Evolutionary conservation across 92 coral and sea anemone genomes (phyloP).

Genomic region (Paragorgia papillata): DNA sequence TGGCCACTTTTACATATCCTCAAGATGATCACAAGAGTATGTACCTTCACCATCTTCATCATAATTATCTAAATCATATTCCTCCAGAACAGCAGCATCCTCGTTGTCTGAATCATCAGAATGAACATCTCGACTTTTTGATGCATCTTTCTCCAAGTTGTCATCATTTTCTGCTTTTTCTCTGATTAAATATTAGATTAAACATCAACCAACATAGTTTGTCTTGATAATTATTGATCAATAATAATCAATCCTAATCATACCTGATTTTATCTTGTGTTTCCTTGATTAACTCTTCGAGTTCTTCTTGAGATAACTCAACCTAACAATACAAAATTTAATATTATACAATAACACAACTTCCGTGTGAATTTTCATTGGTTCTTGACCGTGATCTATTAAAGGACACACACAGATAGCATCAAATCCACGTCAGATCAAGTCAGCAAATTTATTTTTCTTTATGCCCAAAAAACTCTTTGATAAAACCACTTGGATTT

Average conservation of each 20-base stretch:
- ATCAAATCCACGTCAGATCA: no score
- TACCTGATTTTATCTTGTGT: constrained; percentile 85
- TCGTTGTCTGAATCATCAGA: constrained; percentile 25
- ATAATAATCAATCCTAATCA: neutral
- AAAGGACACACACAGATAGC: no score
- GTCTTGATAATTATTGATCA: neutral
- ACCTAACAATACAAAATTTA: constrained; percentile 60
- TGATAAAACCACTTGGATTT: no score
- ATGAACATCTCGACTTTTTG: neutral
- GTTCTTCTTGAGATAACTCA: constrained; percentile 83
- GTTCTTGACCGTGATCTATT: no score
- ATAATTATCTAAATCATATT: constrained; percentile 86
- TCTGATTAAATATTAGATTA: constrained; percentile 6
- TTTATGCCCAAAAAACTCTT: neutral
- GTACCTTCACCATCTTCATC: constrained; percentile 84
- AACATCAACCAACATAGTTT: no score
- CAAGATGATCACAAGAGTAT: no score
- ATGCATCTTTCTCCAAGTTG: constrained; percentile 37
- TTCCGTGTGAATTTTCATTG: no score
- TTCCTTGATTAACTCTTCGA: constrained; percentile 84
- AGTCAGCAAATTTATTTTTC: no score
- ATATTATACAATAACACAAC: no score
- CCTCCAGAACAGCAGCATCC: constrained; percentile 49
- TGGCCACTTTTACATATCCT: no score
- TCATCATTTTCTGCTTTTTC: constrained; percentile 47